phyloP scores from a whole-genome alignment of 2,113 vertebrate species.

The Oryzias javanicus region DNA sequence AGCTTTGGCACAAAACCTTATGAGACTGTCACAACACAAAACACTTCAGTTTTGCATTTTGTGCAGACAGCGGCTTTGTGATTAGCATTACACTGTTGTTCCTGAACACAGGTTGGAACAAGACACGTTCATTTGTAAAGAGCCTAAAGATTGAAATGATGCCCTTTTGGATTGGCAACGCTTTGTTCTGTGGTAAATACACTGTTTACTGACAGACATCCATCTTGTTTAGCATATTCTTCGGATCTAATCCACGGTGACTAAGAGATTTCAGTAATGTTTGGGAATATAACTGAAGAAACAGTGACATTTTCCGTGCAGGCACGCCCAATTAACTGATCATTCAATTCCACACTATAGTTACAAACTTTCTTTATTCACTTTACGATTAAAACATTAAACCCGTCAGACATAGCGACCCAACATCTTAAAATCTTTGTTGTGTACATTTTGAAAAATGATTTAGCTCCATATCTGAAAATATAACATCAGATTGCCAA shows the following conservation, averaged over 20 bases:
- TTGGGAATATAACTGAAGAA: not conserved
- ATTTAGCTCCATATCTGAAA: not conserved
- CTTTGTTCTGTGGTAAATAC: not conserved
- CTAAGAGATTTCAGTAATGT: not conserved
- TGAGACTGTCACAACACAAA: conserved; percentile 29
- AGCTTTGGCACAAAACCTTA: conserved; percentile 31
- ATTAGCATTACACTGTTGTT: conserved; percentile 29
- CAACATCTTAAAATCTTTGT: not conserved
- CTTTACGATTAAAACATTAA: not conserved
- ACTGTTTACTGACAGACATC: not conserved
- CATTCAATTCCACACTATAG: conserved; percentile 9
- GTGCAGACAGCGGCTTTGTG: conserved; percentile 4
- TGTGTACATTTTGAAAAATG: not conserved
- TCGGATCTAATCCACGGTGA: not conserved
- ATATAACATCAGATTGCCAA: not conserved
- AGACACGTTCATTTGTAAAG: conserved; percentile 10
- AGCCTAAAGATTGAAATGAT: conserved; percentile 15
- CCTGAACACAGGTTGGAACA: conserved; percentile 41
- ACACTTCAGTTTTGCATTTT: conserved; percentile 47
- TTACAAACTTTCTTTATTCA: not conserved
- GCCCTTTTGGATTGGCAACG: not conserved
- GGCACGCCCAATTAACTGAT: not conserved
- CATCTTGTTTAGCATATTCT: not conserved
- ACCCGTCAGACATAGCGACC: not conserved
- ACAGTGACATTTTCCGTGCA: not conserved